phyloP scores from a whole-genome alignment of 2,797 vertebrate genomes.

The Tragopan temminckii region DNA sequence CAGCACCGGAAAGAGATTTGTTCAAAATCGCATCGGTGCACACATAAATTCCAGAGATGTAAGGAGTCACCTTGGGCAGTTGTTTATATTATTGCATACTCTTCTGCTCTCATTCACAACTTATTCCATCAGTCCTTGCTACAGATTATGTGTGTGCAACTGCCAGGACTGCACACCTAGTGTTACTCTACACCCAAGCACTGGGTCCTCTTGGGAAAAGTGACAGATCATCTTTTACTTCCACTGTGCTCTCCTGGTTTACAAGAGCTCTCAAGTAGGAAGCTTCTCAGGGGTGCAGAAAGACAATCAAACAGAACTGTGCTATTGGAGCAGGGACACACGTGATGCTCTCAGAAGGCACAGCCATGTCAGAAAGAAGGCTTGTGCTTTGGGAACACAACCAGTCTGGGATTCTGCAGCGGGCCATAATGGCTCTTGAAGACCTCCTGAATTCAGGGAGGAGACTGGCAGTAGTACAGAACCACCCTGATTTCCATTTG shows the following conservation, averaged over 20 bases:
- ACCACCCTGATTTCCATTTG: not conserved
- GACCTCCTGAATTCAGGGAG: not conserved
- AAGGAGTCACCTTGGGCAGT: not conserved
- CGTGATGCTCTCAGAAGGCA: not conserved
- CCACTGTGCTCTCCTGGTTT: not conserved
- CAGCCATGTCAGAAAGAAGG: fast-evolving
- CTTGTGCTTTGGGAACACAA: not conserved
- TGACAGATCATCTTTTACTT: not conserved
- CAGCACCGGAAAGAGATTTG: not conserved
- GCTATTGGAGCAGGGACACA: not conserved
- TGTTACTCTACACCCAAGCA: not conserved
- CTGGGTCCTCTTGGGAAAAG: not conserved
- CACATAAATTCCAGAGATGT: not conserved
- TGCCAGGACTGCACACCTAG: not conserved
- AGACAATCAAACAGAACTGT: not conserved
- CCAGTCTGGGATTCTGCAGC: not conserved
- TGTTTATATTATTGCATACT: fast-evolving
- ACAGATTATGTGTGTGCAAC: not conserved
- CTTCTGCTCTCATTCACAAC: not conserved
- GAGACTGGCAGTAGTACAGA: not conserved
- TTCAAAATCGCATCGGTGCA: not conserved
- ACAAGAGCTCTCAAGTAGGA: not conserved
- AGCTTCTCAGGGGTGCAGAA: not conserved
- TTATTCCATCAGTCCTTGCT: not conserved
- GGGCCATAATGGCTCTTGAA: not conserved